Evolutionary conservation across 2,797 vertebrate species (phyloP).

Genomic region (Pantherophis alleghaniensis): DNA sequence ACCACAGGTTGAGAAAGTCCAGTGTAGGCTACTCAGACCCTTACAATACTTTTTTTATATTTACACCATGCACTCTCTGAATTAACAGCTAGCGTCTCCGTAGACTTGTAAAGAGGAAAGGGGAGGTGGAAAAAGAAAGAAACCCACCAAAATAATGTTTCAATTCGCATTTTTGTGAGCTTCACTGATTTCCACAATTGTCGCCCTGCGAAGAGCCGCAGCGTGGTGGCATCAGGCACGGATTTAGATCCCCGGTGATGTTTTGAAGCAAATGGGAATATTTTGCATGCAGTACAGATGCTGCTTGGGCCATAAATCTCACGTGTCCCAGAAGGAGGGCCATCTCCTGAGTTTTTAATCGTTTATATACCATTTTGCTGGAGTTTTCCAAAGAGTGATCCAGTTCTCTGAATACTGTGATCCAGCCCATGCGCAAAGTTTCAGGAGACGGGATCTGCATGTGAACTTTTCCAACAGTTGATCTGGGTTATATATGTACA

Average conservation of each 20-base stretch:
- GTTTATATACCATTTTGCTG: background rate
- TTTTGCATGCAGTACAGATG: background rate
- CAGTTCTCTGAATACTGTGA: background rate
- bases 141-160: background rate
- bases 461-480: background rate
- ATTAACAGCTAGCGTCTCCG: background rate
- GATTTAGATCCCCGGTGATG: background rate
- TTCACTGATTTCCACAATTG: background rate
- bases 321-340: background rate
- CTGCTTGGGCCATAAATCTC: background rate
- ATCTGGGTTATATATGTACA: background rate
- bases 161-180: constrained; percentile 8
- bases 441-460: background rate
- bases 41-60: too few species aligned
- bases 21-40: background rate
- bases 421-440: background rate
- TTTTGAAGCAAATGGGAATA: background rate
- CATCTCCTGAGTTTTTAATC: background rate
- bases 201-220: background rate
- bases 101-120: background rate
- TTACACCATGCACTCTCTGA: background rate
- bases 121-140: background rate
- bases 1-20: background rate
- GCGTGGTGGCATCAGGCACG: background rate
- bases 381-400: background rate